Percentiles rank a stretch among this genome's conserved stretches.
phyloP scores from a whole-genome alignment of 2,888 invertebrate genomes.

The Biston stratarius region DNA sequence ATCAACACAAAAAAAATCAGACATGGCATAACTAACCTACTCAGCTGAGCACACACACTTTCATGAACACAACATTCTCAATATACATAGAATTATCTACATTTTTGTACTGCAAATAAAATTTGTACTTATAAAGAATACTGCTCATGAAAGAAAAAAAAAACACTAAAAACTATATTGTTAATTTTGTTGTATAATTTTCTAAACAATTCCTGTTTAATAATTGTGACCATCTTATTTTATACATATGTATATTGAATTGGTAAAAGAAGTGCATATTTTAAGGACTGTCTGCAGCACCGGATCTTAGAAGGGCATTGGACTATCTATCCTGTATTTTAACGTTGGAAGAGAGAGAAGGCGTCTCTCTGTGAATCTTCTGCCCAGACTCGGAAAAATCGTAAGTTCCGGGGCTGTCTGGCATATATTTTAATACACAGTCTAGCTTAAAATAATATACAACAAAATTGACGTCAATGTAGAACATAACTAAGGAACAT shows the following conservation, averaged over 20 bases:
- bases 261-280: too few species aligned
- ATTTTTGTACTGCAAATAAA: constrained; percentile 35
- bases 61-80: constrained; percentile 56
- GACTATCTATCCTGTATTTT: too few species aligned
- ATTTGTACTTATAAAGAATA: constrained; percentile 54
- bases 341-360: too few species aligned
- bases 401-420: too few species aligned
- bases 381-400: too few species aligned
- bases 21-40: not conserved
- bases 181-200: constrained; percentile 2
- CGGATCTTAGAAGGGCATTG: too few species aligned
- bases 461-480: too few species aligned
- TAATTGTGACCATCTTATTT: not conserved
- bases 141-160: constrained; percentile 45
- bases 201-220: not conserved
- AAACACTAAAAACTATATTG: constrained; percentile 4
- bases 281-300: too few species aligned
- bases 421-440: too few species aligned
- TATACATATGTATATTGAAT: not conserved
- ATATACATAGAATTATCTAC: constrained; percentile 42
- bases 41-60: constrained; percentile 36
- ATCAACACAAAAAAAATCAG: constrained; percentile 13
- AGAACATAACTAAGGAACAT: too few species aligned
- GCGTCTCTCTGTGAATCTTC: too few species aligned
- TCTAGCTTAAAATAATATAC: too few species aligned